These are phyloP conservation scores for Drosophila pseudoananassae DNA, from an alignment of 1,140 invertebrate genomes.

Conservation along the genomic window DNA sequence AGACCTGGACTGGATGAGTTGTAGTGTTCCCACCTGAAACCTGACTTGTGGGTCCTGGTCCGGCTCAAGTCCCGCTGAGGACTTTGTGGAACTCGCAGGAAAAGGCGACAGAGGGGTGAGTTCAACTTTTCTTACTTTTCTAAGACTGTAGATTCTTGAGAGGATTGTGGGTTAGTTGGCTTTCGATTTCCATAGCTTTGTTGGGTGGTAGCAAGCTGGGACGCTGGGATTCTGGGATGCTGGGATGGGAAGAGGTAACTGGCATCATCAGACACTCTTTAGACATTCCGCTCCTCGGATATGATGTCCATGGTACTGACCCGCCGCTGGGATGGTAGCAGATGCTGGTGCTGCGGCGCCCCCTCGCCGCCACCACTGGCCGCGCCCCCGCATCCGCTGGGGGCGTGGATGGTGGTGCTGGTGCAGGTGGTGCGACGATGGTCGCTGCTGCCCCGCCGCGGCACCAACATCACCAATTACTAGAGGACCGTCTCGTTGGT, in stretches of 20 bases:
- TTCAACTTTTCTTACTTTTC: background rate
- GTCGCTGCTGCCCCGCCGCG: slow-evolving; percentile 70
- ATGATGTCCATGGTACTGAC: slow-evolving; percentile 72
- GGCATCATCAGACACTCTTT: slow-evolving; percentile 4
- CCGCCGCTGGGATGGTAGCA: slow-evolving; percentile 45
- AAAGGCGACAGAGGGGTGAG: background rate
- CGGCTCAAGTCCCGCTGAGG: background rate
- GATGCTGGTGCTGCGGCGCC: slow-evolving; percentile 48
- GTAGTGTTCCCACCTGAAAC: background rate
- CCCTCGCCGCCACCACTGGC: background rate
- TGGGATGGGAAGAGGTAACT: background rate
- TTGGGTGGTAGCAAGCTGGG: background rate
- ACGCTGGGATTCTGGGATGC: background rate
- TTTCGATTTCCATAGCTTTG: background rate
- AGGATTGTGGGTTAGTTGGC: no score
- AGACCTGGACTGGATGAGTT: background rate
- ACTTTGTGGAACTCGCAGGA: background rate
- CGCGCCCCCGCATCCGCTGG: background rate
- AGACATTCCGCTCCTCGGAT: slow-evolving; percentile 65
- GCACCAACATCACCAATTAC: slow-evolving; percentile 84
- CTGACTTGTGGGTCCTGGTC: background rate
- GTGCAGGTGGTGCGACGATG: slow-evolving; percentile 56
- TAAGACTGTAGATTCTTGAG: background rate
- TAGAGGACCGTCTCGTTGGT: slow-evolving; percentile 93
- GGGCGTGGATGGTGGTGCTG: slow-evolving; percentile 31